These are phyloP conservation scores for Eurystomus gularis DNA, from an alignment of 2,113 vertebrate species.

Conservation along the genomic window DNA sequence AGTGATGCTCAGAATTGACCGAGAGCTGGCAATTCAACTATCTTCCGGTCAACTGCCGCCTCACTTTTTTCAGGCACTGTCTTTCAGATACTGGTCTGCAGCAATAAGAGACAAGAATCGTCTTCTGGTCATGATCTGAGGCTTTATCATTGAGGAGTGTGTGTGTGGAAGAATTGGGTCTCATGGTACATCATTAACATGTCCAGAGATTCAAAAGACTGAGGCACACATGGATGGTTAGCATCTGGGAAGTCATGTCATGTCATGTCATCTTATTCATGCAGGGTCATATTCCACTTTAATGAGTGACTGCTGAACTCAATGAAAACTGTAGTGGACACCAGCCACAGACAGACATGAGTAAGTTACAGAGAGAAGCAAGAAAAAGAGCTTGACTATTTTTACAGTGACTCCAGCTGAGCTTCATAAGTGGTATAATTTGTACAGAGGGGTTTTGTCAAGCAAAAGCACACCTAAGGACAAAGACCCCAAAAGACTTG, in stretches of 20 bases:
- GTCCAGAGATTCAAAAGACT: background rate
- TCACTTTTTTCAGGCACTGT: background rate
- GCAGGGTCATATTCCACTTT: background rate
- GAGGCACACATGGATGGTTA: background rate
- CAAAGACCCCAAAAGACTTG: background rate
- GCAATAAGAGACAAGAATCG: rapidly evolving
- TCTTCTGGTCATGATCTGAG: background rate
- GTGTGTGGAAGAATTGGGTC: background rate
- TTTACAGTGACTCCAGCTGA: background rate
- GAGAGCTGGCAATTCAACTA: background rate
- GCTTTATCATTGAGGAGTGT: background rate
- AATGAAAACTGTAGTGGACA: background rate
- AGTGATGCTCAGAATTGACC: no score
- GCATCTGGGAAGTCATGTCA: background rate
- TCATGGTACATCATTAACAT: background rate
- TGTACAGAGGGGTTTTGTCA: background rate
- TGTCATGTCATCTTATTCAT: background rate
- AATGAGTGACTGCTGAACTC: background rate
- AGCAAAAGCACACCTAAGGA: background rate
- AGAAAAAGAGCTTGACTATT: background rate
- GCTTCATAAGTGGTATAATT: background rate
- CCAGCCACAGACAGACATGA: background rate
- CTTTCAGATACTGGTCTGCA: background rate
- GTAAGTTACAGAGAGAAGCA: background rate
- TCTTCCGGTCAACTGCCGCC: background rate